phyloP scores from a whole-genome alignment of 2,888 invertebrate species.

The Dolichomitus sp. region DNA sequence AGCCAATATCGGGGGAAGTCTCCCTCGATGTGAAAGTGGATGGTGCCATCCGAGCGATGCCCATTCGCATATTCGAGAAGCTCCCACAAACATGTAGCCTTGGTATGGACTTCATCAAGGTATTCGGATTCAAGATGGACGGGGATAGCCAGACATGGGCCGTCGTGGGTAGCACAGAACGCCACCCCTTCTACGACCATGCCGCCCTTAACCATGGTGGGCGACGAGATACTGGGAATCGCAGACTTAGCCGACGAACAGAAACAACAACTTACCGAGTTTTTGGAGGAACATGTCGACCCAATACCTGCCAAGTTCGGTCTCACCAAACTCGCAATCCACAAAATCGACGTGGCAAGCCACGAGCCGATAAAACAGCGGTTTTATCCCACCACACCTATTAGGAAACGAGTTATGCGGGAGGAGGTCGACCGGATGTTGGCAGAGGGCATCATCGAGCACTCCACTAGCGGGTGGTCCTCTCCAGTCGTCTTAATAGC shows the following conservation, averaged over 20 bases:
- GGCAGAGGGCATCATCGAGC: too few species aligned
- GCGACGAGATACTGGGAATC: background rate
- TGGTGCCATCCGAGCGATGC: too few species aligned
- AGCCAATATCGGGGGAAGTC: background rate
- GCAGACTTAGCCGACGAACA: too few species aligned
- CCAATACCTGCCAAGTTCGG: background rate
- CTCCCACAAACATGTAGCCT: conserved; percentile 26
- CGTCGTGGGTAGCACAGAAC: too few species aligned
- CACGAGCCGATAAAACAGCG: too few species aligned
- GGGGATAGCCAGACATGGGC: background rate
- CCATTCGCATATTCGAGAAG: too few species aligned
- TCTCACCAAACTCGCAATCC: background rate
- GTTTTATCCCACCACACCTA: conserved; percentile 59
- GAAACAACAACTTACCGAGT: background rate
- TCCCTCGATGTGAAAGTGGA: too few species aligned
- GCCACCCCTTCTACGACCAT: too few species aligned
- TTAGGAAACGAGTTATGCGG: conserved; percentile 39
- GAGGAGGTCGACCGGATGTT: too few species aligned
- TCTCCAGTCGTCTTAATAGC: conserved; percentile 73
- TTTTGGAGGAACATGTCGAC: background rate
- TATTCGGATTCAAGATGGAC: conserved; percentile 10
- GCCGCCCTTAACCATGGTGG: background rate
- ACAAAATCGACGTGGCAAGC: conserved; percentile 50
- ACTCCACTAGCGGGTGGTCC: too few species aligned
- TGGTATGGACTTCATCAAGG: conserved; percentile 29